phyloP scores from a whole-genome alignment of 1,140 invertebrate genomes.

The Nebria ingens region DNA sequence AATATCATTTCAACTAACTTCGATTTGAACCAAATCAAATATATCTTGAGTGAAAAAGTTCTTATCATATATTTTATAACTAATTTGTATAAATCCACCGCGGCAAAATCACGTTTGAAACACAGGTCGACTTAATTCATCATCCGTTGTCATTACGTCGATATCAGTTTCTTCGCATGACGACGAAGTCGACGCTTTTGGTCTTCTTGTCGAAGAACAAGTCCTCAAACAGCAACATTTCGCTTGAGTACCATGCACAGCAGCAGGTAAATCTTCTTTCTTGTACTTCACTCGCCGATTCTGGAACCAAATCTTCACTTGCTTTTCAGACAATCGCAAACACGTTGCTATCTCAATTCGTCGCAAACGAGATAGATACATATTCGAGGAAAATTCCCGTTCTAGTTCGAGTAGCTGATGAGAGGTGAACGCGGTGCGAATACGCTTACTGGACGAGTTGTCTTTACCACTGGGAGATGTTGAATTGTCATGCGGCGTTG shows the following conservation, averaged over 20 bases:
- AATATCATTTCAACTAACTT: too few species aligned
- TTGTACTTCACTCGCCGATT: constrained; percentile 85
- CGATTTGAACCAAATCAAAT: too few species aligned
- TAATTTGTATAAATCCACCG: not conserved
- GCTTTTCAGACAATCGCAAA: constrained; percentile 80
- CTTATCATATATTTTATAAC: not conserved
- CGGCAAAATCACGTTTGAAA: not conserved
- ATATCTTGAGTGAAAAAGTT: too few species aligned
- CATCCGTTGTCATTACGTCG: constrained; percentile 29
- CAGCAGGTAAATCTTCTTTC: constrained; percentile 54
- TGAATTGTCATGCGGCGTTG: constrained; percentile 38
- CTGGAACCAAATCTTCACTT: constrained; percentile 94
- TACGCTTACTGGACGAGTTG: constrained; percentile 60
- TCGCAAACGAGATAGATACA: constrained; percentile 78
- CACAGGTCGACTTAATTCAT: constrained; percentile 6
- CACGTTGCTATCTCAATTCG: constrained; percentile 88
- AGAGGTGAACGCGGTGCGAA: constrained; percentile 87
- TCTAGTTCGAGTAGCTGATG: constrained; percentile 85
- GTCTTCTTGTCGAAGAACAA: constrained; percentile 19
- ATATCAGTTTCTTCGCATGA: constrained; percentile 26
- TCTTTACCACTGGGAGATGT: constrained; percentile 35
- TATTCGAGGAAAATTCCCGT: constrained; percentile 82
- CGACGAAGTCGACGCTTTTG: constrained; percentile 20
- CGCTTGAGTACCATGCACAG: constrained; percentile 2
- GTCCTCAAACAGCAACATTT: constrained; percentile 27